Conservation (phyloP, 2,797 vertebrate species). For the Acanthurus lineatus region DNA sequence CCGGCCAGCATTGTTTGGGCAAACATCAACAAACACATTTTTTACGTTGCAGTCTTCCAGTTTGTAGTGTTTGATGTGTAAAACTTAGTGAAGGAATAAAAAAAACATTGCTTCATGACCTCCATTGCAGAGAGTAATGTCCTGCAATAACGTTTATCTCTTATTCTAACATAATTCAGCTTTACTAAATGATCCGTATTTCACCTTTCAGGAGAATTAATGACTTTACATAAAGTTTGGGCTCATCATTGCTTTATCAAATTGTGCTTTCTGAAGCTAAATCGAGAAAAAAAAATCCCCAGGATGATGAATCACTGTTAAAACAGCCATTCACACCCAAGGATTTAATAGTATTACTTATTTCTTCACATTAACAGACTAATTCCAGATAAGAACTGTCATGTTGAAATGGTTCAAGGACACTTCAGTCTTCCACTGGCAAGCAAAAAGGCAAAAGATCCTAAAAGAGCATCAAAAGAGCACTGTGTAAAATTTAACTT, state of each 20-base stretch:
- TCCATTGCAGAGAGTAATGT: background rate
- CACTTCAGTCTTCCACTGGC: background rate
- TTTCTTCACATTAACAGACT: background rate
- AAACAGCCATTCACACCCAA: background rate
- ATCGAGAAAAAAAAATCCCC: background rate
- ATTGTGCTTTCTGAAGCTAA: background rate
- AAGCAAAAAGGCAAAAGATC: background rate
- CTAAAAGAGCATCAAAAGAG: conserved; percentile 11
- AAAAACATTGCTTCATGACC: background rate
- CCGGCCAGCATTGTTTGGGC: no score
- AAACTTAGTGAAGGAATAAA: background rate
- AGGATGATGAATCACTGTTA: background rate
- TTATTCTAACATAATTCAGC: background rate
- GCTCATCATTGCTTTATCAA: background rate
- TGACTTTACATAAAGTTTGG: background rate
- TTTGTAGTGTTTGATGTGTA: background rate
- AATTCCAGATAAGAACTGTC: background rate
- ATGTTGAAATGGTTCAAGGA: background rate
- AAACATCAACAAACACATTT: no score
- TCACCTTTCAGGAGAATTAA: background rate
- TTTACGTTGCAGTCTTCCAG: no score
- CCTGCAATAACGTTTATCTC: no score
- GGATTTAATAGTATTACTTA: background rate
- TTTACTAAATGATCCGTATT: background rate
- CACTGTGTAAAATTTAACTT: conserved; percentile 1